These are phyloP conservation scores for Enhydra lutris DNA, from an alignment of 2,113 vertebrate genomes.

Conservation along the genomic window DNA sequence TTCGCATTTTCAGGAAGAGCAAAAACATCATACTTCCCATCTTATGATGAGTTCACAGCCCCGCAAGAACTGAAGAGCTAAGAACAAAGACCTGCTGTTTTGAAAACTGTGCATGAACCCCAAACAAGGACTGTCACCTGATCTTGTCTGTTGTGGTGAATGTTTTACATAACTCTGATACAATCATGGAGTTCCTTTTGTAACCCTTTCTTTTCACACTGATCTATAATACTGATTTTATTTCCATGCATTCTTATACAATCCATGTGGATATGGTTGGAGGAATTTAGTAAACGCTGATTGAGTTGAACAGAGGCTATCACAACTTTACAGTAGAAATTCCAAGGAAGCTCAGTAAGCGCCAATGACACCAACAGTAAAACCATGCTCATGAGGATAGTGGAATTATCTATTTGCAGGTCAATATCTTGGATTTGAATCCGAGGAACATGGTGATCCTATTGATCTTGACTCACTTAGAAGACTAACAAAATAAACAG, in stretches of 20 bases:
- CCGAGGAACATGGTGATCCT: neutral
- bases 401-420: neutral
- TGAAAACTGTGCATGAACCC: conserved; percentile 2
- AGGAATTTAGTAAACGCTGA: neutral
- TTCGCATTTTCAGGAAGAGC: conserved; percentile 5
- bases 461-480: neutral
- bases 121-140: neutral
- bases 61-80: neutral
- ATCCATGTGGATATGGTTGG: accelerated
- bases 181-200: neutral
- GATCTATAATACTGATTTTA: no score
- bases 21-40: neutral
- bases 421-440: neutral
- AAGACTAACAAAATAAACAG: neutral
- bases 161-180: neutral
- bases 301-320: neutral
- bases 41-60: neutral
- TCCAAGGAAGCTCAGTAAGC: neutral
- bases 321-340: neutral
- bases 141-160: neutral
- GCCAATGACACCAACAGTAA: neutral
- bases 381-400: neutral
- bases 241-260: accelerated
- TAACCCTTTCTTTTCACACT: neutral
- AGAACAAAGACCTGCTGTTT: conserved; percentile 9